Evolutionary conservation across 2,113 vertebrate genomes (phyloP).

Genomic region (Machaerirhynchus nigripectus): DNA sequence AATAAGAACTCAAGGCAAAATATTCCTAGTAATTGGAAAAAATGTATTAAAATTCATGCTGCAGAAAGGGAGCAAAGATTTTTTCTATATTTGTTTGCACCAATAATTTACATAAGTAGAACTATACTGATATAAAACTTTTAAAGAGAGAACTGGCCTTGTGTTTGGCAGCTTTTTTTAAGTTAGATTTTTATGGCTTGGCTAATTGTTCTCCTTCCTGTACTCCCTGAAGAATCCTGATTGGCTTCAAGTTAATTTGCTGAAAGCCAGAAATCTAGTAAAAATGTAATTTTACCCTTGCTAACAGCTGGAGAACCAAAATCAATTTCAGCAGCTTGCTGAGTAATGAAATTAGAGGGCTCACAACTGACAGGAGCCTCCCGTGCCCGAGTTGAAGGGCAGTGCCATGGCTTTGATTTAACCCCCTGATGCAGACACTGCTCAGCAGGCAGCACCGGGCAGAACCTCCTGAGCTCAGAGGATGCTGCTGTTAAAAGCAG

Average conservation of each 20-base stretch:
- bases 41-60: neutral
- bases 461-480: neutral
- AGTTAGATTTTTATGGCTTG: neutral
- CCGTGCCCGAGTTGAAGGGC: neutral
- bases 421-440: neutral
- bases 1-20: neutral
- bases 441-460: neutral
- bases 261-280: slow-evolving; percentile 50
- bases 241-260: slow-evolving; percentile 8
- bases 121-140: neutral
- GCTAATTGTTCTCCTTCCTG: neutral
- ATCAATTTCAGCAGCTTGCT: slow-evolving; percentile 46
- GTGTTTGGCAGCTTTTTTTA: neutral
- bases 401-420: neutral
- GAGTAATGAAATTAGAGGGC: slow-evolving; percentile 50
- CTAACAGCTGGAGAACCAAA: slow-evolving; percentile 59
- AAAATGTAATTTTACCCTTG: slow-evolving; percentile 51
- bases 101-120: neutral
- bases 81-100: neutral
- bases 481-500: neutral
- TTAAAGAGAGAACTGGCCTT: neutral
- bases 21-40: neutral
- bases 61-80: neutral
- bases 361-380: neutral
- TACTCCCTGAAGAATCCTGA: neutral